Base-by-base conservation (phyloP, 2,888 invertebrate species). In the Blastobasis lacticolella region DNA sequence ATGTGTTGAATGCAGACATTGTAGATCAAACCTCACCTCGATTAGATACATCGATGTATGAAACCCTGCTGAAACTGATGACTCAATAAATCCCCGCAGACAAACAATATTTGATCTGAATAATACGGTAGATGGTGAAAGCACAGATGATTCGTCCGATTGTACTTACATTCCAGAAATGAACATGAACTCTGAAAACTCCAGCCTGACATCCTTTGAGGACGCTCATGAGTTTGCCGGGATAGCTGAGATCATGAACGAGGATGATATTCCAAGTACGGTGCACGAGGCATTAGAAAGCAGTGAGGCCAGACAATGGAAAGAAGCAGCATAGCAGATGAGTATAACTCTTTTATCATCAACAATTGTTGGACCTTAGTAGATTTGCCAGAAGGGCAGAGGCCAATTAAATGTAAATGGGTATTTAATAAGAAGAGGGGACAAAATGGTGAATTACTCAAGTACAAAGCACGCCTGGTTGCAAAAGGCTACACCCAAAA, bases 381-480 rank as follows among this genome's bases (percentile, higher is more conserved):
- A 5, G 51, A 53, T 38, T 7, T 41, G 4, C 50, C 55, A n/a
- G 42, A 44, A 23, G 45, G 36, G 42, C 8, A 5, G 9, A 52
- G 43, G 40, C 37, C 45, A 4, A 10, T 46, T 4, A 49, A 52
- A 47, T 10, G 44, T 45, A 49, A 49, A 5, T 49, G 49, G 44
- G 50, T 53, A 4, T 51, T 53, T 10, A 53, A 53, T 38, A 49
- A 40, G 7, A 53, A 55, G 36, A 38, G 45, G 10, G 53, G 41
- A 23, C 37, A 36, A 37, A 43, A 46, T 10, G 47, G 50, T n/a
- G 45, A 54, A 37, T 41, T 53, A 23, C 4, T 37, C 9, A 48
- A 42, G 42, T 54, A 50, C 40, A 53, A 54, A 44, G 57, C 55
- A 5, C 10, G 55, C 4, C 37, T 56, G 7, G 55, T 54, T 53